phyloP scores from a whole-genome alignment of 1,140 invertebrate species.

The Halesus radiatus region DNA sequence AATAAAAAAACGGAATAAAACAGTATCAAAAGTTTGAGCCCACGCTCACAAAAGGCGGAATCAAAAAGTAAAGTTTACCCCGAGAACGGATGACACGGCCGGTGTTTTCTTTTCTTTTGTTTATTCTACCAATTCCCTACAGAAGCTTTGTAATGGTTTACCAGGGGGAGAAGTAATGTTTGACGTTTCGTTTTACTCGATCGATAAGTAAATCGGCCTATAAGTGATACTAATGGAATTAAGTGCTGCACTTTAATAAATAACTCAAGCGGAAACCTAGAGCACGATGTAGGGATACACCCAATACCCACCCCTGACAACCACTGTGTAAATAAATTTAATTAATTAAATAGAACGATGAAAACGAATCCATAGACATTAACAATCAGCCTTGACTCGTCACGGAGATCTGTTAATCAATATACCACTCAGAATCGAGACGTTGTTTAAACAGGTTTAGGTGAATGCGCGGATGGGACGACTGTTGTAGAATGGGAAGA shows the following conservation, averaged over 20 bases:
- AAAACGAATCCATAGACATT: too few species aligned
- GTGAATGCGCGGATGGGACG: too few species aligned
- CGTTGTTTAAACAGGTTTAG: too few species aligned
- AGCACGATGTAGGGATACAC: too few species aligned
- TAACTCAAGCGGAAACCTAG: not conserved
- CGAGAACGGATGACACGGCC: constrained; percentile 14
- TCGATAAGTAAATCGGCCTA: not conserved
- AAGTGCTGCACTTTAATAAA: not conserved
- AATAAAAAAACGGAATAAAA: constrained; percentile 26
- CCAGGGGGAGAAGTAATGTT: not conserved
- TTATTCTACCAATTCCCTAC: not conserved
- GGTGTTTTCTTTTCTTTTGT: constrained; percentile 21
- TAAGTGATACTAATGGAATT: not conserved
- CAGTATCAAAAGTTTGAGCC: constrained; percentile 25
- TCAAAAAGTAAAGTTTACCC: constrained; percentile 24
- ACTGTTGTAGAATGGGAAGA: too few species aligned
- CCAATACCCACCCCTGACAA: too few species aligned
- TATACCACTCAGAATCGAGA: too few species aligned
- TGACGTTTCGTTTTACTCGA: constrained; percentile 5
- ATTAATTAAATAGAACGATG: too few species aligned
- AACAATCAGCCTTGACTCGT: too few species aligned
- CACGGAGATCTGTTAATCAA: too few species aligned
- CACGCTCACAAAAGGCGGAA: constrained; percentile 3
- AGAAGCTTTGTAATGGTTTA: not conserved
- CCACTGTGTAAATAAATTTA: too few species aligned